Conservation (phyloP, 2,797 vertebrate species). For the Channallabes apus region DNA sequence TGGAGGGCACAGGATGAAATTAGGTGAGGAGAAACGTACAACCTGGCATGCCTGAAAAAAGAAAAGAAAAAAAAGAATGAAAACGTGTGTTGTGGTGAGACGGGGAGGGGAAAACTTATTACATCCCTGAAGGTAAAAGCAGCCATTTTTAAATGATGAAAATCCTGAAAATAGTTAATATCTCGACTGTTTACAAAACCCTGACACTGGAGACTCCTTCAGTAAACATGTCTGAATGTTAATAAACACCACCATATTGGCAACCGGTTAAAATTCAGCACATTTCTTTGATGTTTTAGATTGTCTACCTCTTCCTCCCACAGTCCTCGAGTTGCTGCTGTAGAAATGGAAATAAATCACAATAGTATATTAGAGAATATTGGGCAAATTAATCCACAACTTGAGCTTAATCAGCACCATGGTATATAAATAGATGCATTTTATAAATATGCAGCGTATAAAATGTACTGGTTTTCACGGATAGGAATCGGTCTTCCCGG, state of each 20-base stretch:
- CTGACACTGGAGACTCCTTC: not conserved
- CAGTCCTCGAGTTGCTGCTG: not conserved
- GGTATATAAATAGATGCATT: not conserved
- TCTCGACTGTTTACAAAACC: no score
- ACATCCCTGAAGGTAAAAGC: not conserved
- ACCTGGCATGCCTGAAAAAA: no score
- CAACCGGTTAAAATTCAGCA: not conserved
- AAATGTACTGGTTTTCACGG: not conserved
- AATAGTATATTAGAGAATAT: not conserved
- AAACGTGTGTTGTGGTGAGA: not conserved
- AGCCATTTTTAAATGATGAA: not conserved
- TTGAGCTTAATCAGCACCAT: not conserved
- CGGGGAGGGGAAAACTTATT: not conserved
- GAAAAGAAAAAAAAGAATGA: no score
- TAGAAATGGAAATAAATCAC: not conserved
- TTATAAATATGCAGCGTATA: not conserved
- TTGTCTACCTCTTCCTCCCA: not conserved
- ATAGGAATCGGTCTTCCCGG: not conserved
- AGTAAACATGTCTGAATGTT: no score
- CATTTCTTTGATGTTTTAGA: not conserved
- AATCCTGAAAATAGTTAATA: not conserved
- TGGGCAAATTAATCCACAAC: not conserved
- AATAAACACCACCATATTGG: not conserved
- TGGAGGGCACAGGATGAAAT: not conserved
- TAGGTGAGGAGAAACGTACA: no score